These are phyloP conservation scores for Acestrorhynchus altus DNA, from an alignment of 2,797 vertebrate genomes.

Conservation along the genomic window DNA sequence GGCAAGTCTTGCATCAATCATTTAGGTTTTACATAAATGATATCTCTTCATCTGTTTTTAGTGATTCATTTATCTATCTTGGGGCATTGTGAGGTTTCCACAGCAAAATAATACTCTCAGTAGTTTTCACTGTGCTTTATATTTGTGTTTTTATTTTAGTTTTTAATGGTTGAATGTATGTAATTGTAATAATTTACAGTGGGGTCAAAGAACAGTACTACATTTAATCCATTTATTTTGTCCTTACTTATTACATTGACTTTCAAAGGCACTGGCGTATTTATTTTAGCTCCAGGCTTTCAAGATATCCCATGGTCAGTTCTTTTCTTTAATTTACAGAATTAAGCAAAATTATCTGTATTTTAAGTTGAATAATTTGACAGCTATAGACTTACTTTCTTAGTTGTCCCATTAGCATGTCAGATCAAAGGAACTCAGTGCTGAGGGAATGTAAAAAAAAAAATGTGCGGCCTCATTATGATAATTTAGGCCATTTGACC, in stretches of 20 bases:
- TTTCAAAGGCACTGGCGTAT: not conserved
- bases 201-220: not conserved
- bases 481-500: slow-evolving; percentile 63
- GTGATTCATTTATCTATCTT: too few relatives aligned
- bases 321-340: not conserved
- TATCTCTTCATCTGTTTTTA: too few relatives aligned
- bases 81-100: too few relatives aligned
- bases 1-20: too few relatives aligned
- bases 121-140: too few relatives aligned
- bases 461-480: slow-evolving; percentile 69
- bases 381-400: not conserved
- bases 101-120: too few relatives aligned
- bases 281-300: not conserved
- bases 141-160: too few relatives aligned
- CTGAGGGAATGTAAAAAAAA: slow-evolving; percentile 26
- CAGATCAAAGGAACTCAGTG: slow-evolving; percentile 1
- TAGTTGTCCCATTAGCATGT: slow-evolving; percentile 7
- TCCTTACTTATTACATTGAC: not conserved
- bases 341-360: slow-evolving; percentile 19
- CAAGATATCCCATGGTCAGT: not conserved
- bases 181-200: slow-evolving; percentile 17
- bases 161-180: too few relatives aligned
- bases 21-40: too few relatives aligned
- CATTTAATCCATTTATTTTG: slow-evolving; percentile 11
- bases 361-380: not conserved